phyloP scores from a whole-genome alignment of 1,140 invertebrate genomes.

The Sarcophaga peregrina region DNA sequence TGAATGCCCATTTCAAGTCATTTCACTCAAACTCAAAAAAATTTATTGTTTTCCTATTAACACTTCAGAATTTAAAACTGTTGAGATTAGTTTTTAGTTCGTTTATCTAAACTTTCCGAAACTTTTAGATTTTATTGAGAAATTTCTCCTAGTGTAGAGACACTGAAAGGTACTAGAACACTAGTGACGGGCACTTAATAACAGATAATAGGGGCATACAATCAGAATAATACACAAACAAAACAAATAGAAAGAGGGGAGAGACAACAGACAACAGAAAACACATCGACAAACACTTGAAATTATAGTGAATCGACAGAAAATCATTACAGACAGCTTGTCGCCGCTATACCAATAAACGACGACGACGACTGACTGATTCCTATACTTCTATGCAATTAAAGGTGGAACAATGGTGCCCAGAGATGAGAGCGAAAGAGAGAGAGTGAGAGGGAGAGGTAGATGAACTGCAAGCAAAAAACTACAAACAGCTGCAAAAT shows the following conservation, averaged over 20 bases:
- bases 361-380: neutral
- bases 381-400: neutral
- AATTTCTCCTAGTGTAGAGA: neutral
- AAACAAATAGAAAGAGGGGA: neutral
- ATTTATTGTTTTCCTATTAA: too few relatives aligned
- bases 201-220: too few relatives aligned
- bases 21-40: too few relatives aligned
- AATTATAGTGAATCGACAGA: constrained; percentile 14
- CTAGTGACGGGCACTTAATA: neutral
- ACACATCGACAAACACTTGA: neutral
- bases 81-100: too few relatives aligned
- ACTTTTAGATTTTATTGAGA: neutral
- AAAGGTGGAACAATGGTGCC: too few relatives aligned
- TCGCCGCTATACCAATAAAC: constrained; percentile 28
- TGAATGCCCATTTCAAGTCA: too few relatives aligned
- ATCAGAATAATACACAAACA: too few relatives aligned
- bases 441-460: too few relatives aligned
- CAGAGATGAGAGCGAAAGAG: too few relatives aligned
- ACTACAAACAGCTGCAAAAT: neutral
- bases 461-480: neutral
- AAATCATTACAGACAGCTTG: constrained; percentile 37
- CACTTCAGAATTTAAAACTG: too few relatives aligned
- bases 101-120: too few relatives aligned
- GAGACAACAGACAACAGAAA: neutral
- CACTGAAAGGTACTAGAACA: neutral